Evolutionary conservation across 2,888 invertebrate species (phyloP).

Genomic region (Tromatobia lineatoria): DNA sequence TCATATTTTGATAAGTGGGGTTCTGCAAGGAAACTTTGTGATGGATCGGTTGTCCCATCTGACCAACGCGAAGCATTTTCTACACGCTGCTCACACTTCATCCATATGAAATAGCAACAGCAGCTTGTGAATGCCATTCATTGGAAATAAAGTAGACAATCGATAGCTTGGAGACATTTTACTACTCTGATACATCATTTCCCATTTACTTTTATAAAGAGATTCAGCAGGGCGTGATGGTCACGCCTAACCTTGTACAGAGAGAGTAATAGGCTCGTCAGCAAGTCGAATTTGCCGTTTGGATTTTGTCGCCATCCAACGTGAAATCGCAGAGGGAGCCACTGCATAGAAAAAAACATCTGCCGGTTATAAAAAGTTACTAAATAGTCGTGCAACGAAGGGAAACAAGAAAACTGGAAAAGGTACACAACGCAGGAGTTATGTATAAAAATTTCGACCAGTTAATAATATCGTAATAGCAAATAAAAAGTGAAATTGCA

Average conservation of each 20-base stretch:
- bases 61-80: background rate
- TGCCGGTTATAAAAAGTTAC: conserved; percentile 50
- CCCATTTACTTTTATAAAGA: background rate
- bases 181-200: background rate
- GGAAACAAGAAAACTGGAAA: conserved; percentile 41
- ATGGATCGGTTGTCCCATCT: conserved; percentile 38
- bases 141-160: conserved; percentile 6
- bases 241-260: conserved; percentile 28
- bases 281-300: background rate
- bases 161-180: conserved; percentile 11
- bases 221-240: conserved; percentile 32
- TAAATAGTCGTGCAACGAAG: background rate
- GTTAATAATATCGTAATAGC: too few species aligned
- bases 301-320: conserved; percentile 20
- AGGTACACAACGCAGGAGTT: conserved; percentile 31
- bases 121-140: conserved; percentile 2
- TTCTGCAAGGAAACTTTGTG: conserved; percentile 10
- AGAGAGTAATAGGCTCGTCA: conserved; percentile 17
- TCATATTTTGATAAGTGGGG: conserved; percentile 21
- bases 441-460: too few species aligned
- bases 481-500: too few species aligned
- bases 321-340: background rate
- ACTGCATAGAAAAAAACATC: conserved; percentile 48
- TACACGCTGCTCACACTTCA: background rate
- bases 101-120: background rate